A percentile compares a stretch with the other conserved stretches of the same genome.
Conservation (phyloP, 1,140 invertebrate species). For the Coptotermes formosanus region DNA sequence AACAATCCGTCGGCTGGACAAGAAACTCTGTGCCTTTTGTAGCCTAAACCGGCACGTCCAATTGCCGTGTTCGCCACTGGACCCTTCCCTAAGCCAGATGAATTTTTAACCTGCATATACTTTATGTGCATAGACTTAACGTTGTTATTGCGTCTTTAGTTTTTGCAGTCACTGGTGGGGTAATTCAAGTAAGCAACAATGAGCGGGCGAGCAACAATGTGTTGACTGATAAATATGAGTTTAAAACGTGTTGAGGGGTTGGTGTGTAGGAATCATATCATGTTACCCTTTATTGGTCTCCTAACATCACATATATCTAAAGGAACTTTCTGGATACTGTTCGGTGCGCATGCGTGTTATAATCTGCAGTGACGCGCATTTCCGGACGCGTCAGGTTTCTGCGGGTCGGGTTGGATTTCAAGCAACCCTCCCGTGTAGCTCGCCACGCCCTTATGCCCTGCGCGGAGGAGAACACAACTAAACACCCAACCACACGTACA, state of each 20-base stretch:
- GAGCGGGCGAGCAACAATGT: not conserved
- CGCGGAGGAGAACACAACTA: not conserved
- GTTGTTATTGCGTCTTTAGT: too few relatives aligned
- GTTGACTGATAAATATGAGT: not conserved
- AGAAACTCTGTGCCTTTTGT: too few relatives aligned
- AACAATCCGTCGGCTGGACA: too few relatives aligned
- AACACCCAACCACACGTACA: not conserved
- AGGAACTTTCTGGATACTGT: too few relatives aligned
- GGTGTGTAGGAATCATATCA: not conserved
- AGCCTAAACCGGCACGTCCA: too few relatives aligned
- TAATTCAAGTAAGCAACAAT: not conserved
- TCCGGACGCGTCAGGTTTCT: conserved; percentile 23
- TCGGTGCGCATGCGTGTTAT: conserved; percentile 7
- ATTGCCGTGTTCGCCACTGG: too few relatives aligned
- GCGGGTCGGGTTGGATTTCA: conserved; percentile 25
- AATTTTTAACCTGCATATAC: too few relatives aligned
- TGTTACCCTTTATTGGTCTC: not conserved
- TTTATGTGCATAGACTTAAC: too few relatives aligned
- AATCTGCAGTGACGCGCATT: conserved; percentile 27
- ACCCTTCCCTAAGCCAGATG: too few relatives aligned
- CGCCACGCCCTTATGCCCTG: conserved; percentile 21
- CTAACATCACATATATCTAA: not conserved
- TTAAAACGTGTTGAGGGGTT: not conserved
- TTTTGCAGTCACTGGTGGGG: too few relatives aligned
- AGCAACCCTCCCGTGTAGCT: not conserved